Base-by-base conservation (phyloP, 2,113 vertebrate species). In the Mustela nigripes region DNA sequence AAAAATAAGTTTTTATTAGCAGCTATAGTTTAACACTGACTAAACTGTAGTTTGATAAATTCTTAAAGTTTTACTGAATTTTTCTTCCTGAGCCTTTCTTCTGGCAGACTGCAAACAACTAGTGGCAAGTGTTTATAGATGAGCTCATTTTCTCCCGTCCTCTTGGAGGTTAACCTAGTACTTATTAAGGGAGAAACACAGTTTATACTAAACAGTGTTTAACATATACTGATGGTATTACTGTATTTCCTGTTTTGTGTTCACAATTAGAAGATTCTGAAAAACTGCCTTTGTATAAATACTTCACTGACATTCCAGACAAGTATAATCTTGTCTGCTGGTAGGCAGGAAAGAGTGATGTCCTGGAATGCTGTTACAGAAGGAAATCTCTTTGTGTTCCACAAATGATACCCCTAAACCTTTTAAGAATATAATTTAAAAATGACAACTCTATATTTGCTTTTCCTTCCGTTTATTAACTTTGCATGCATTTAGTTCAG, bases 301-400 rank as follows among this genome's bases (percentile, higher is more conserved):
- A 99, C 99, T 98, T 99, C 97, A 95, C 99, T 99, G 99, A 99
- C 99, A 99, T 99, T 98, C 98, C 97, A 99, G 99, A 99, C 99
- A 98, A 99, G 99, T 99, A 98, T 97, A 94, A 99, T 99, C 99
- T 99, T 99, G 99, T 99, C 99, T 99, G 96, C 92, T 98, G 98
- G 98, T 98, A 99, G 99, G 98, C 99, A 98, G 98, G 98, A 98
- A 99, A 98, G 99, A 99, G 98, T 98, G 97, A 98, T 99, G 99
- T 99, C 98, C 99, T 99, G 99, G 99, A 99, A 99, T 99, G 98
- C 98, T 99, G 99, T 99, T 98, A 98, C 98, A 99, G 98, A 99
- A 99, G 99, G 99, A 99, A 99, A 99, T 99, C 99, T 99, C 98
- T 98, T 99, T 99, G 99, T 99, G 96, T 98, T 98, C 98, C 98